Percentiles rank a stretch among this genome's conserved stretches.
Conservation (phyloP, 30 jellyfish, hydroid and myxozoan species). For the Clytia hemisphaerica region DNA sequence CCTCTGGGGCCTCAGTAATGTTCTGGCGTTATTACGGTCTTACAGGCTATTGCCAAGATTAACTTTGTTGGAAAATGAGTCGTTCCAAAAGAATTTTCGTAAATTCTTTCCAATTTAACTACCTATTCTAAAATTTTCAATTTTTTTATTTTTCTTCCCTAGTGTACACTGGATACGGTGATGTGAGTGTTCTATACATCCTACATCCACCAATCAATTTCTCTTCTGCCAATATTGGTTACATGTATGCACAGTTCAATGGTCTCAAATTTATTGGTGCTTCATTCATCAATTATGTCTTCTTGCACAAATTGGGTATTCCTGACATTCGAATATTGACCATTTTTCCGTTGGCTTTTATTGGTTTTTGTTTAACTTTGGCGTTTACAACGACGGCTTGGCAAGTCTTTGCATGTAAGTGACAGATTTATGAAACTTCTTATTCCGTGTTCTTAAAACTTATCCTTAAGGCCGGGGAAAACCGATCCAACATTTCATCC, state of each 20-base stretch:
- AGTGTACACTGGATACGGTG: slow-evolving; percentile 62
- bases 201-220: slow-evolving; percentile 72
- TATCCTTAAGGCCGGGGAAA: too few species aligned
- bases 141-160: slow-evolving; percentile 10
- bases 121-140: not conserved
- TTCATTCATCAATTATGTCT: slow-evolving; percentile 43
- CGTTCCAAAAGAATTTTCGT: too few species aligned
- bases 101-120: not conserved
- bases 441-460: too few species aligned
- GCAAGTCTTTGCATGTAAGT: slow-evolving; percentile 76
- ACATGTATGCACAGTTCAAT: slow-evolving; percentile 42
- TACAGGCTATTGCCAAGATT: too few species aligned
- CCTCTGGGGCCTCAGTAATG: too few species aligned
- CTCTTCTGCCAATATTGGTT: slow-evolving; percentile 80
- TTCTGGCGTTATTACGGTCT: too few species aligned
- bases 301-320: slow-evolving; percentile 37
- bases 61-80: too few species aligned
- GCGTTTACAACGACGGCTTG: slow-evolving; percentile 58
- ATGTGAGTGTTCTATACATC: slow-evolving; percentile 45
- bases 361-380: slow-evolving; percentile 25
- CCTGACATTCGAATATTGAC: slow-evolving; percentile 50
- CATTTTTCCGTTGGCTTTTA: slow-evolving; percentile 31
- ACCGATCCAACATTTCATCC: too few species aligned
- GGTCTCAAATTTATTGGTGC: slow-evolving; percentile 60
- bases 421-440: not conserved